Base-by-base conservation (phyloP, 1,140 invertebrate genomes). In the Drosophila sucinea region DNA sequence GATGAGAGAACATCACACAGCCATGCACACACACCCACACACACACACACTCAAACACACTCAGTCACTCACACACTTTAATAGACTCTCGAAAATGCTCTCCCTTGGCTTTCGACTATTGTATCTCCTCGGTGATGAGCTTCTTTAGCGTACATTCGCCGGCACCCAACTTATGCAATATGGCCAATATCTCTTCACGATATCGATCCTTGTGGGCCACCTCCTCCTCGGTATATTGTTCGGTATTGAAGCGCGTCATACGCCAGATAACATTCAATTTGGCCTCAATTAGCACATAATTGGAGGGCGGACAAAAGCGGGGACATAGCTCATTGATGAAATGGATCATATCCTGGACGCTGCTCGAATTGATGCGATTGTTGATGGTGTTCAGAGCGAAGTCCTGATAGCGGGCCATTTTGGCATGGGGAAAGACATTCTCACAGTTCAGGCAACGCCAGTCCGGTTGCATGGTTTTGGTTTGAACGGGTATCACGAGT, bases 71-170 rank as follows among this genome's bases (percentile, higher is more conserved):
- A 11, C 32, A 17, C 17, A 17, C 17, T 17, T 17, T 17, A 17
- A 51, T 27, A 4, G 40, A 47, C 44, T 47, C 23, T 47, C 23
- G 7, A 51, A 17, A 51, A 51, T 51, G 44, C 23, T 51, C 44
- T 51, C 2, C 4, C 7, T 17, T 7, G 23, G 23, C 23, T 40
- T 66, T n/a, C 64, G 29, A 30, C 79, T 64, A 86, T 61, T 81
- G 77, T 35, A 90, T 92, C 67, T 92, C 85, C 65, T 87, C 83
- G 23, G 73, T 91, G 23, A 92, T 91, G n/a, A 92, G 79, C 70
- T 89, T 93, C 89, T 92, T 92, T 17, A 93, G 79, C 62, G 92
- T 93, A 70, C 91, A 92, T 67, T 92, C 85, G n/a, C 93, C 93
- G 8, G 91, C 90, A 7, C 84, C 81, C 11, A 93, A 72, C 69